Conservation (phyloP, 1,140 invertebrate species). For the Piezodorus guildinii region DNA sequence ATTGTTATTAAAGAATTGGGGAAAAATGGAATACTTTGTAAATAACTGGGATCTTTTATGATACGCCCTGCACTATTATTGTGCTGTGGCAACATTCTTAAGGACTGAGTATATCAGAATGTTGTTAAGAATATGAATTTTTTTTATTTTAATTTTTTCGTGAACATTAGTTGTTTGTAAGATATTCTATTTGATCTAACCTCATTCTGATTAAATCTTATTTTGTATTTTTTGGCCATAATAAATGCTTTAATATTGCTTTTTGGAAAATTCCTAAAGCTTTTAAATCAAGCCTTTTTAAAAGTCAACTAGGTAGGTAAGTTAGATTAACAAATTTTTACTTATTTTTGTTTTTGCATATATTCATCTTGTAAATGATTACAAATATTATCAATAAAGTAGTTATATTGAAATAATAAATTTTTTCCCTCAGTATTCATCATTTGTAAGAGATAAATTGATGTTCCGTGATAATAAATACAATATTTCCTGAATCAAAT, state of each 20-base stretch:
- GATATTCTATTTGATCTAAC: neutral
- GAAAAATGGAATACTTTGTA: neutral
- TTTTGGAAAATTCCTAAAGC: neutral
- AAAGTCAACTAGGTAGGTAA: too few species aligned
- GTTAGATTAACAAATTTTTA: too few species aligned
- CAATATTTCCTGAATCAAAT: too few species aligned
- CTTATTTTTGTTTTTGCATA: too few species aligned
- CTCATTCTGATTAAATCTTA: neutral
- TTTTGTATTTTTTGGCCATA: constrained; percentile 7
- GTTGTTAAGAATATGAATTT: neutral
- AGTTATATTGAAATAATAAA: too few species aligned
- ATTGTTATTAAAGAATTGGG: neutral
- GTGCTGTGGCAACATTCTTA: neutral
- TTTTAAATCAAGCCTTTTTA: too few species aligned
- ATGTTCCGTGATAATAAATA: too few species aligned
- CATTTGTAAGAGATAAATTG: too few species aligned
- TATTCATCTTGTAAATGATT: too few species aligned
- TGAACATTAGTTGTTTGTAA: neutral
- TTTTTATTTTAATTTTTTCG: neutral
- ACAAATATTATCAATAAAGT: too few species aligned
- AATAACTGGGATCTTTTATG: neutral
- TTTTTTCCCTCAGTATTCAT: too few species aligned
- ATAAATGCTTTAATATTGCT: constrained; percentile 6
- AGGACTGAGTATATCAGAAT: constrained; percentile 12
- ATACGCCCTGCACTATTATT: neutral